phyloP scores from a whole-genome alignment of 2,888 invertebrate species.

The Ametastegia equiseti region DNA sequence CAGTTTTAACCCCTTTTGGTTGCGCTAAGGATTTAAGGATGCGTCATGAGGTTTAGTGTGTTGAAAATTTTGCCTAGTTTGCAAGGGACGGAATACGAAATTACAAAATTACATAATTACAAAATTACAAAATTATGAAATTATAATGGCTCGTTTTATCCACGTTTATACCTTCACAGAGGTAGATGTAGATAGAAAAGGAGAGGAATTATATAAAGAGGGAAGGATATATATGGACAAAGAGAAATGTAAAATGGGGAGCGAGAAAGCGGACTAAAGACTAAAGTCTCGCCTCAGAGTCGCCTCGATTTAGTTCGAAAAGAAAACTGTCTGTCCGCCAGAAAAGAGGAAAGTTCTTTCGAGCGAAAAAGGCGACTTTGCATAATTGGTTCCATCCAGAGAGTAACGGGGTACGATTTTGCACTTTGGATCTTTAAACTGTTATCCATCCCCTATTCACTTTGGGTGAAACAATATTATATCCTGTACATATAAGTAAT shows the following conservation, averaged over 20 bases:
- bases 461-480: not conserved
- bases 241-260: not conserved
- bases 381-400: conserved; percentile 44
- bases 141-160: not conserved
- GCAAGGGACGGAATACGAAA: not conserved
- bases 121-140: not conserved
- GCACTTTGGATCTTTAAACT: conserved; percentile 7
- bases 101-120: not conserved
- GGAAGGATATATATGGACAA: too few species aligned
- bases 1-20: conserved; percentile 16
- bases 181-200: not conserved
- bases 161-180: not conserved
- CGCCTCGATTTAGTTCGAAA: conserved; percentile 21
- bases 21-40: not conserved
- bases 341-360: conserved; percentile 16
- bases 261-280: not conserved
- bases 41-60: not conserved
- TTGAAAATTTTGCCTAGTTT: not conserved
- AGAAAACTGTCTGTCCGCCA: conserved; percentile 17
- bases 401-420: conserved; percentile 31
- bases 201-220: not conserved
- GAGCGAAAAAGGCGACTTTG: conserved; percentile 34
- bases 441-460: conserved; percentile 12
- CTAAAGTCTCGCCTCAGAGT: conserved; percentile 32
- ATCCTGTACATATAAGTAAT: too few species aligned